Evolutionary conservation across 2,797 vertebrate species (phyloP).

Genomic region (Takifugu ocellatus): DNA sequence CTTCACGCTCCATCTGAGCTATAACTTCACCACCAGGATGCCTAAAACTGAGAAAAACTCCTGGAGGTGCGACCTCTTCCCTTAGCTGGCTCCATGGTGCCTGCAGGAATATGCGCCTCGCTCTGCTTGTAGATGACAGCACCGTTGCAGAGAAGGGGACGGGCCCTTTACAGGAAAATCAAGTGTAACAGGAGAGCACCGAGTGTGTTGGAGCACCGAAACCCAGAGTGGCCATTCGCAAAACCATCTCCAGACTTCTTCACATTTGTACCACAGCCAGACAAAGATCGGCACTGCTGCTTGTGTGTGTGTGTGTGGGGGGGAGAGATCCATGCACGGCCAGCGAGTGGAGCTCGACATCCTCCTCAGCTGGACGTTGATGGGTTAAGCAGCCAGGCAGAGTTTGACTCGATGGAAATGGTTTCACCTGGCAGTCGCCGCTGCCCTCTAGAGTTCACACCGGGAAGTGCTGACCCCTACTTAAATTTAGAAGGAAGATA

Average conservation of each 20-base stretch:
- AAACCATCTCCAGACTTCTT: constrained; percentile 26
- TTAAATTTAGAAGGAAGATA: constrained; percentile 51
- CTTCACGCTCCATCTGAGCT: constrained; percentile 37
- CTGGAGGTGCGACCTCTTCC: constrained; percentile 19
- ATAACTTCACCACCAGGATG: constrained; percentile 35
- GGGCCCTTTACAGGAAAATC: constrained; percentile 52
- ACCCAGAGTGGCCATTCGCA: constrained; percentile 7
- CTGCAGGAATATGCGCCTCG: constrained; percentile 39
- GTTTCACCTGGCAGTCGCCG: constrained; percentile 41
- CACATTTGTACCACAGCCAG: constrained; percentile 30
- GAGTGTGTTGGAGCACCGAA: constrained; percentile 59
- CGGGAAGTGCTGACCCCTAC: constrained; percentile 48
- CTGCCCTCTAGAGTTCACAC: constrained; percentile 68
- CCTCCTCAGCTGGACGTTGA: constrained; percentile 46
- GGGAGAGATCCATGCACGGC: constrained; percentile 4
- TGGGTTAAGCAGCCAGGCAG: constrained; percentile 42
- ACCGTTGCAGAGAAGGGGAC: constrained; percentile 62
- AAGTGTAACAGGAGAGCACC: constrained; percentile 73
- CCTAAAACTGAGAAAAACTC: constrained; percentile 17
- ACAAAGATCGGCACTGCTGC: constrained; percentile 22
- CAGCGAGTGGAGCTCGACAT: constrained; percentile 15
- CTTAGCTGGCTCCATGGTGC: constrained; percentile 46
- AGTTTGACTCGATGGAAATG: constrained; percentile 36
- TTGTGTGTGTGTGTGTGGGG: constrained; percentile 3
- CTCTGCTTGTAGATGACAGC: constrained; percentile 67